Percentiles rank a stretch among this genome's conserved stretches.
Evolutionary conservation across 2,888 invertebrate genomes (phyloP).

Genomic region (Pachliopta kotzebuea): DNA sequence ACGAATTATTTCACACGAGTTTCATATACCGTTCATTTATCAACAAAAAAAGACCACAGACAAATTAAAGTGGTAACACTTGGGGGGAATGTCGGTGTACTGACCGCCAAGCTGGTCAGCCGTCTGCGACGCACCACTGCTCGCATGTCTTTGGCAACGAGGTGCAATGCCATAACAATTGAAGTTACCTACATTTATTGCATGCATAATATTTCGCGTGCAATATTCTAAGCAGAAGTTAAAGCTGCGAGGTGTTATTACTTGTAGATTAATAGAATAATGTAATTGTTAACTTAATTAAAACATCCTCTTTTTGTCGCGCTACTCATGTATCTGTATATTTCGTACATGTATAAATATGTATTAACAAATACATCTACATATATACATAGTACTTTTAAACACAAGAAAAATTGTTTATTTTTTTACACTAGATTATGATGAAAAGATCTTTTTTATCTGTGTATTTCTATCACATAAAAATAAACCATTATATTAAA

Average conservation of each 20-base stretch:
- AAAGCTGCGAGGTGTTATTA: neutral
- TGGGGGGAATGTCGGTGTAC: constrained; percentile 45
- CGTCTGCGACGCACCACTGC: constrained; percentile 60
- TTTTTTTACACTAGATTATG: too few species aligned
- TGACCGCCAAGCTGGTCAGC: constrained; percentile 49
- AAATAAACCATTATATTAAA: too few species aligned
- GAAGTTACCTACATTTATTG: constrained; percentile 46
- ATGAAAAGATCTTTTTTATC: too few species aligned
- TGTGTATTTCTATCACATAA: too few species aligned
- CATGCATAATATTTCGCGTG: constrained; percentile 63
- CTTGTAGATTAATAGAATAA: neutral
- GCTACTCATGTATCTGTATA: too few species aligned
- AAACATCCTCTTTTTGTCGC: too few species aligned
- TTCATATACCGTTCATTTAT: constrained; percentile 5
- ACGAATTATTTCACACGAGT: neutral
- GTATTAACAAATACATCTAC: too few species aligned
- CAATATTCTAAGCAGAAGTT: neutral
- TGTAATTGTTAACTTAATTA: too few species aligned
- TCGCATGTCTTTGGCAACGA: constrained; percentile 57
- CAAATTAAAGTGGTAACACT: constrained; percentile 42
- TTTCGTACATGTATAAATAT: too few species aligned
- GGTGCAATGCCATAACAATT: constrained; percentile 50
- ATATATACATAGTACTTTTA: too few species aligned
- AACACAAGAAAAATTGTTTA: too few species aligned
- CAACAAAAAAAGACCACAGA: constrained; percentile 22